Evolutionary conservation across 2,113 vertebrate species (phyloP).

Genomic region (Balaenoptera acutorostrata): DNA sequence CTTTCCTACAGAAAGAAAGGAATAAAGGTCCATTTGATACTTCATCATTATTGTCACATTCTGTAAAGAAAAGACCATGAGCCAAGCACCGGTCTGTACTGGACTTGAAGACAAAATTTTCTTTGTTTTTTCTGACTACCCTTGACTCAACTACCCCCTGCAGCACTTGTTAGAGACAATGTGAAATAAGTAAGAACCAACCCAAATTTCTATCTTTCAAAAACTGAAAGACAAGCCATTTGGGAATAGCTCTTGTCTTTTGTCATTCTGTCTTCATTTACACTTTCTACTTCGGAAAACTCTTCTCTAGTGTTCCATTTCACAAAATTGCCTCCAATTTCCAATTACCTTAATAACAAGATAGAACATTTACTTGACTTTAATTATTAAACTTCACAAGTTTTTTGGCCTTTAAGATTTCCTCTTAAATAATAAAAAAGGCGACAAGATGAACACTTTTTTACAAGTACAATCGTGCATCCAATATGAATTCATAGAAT

Average conservation of each 20-base stretch:
- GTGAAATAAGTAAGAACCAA: neutral
- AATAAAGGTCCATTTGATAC: slow-evolving; percentile 46
- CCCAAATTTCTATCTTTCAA: neutral
- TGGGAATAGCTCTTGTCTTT: neutral
- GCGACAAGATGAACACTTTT: neutral
- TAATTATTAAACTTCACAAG: slow-evolving; percentile 39
- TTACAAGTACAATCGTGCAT: neutral
- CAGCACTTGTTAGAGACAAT: neutral
- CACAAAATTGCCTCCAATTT: neutral
- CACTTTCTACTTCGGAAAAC: neutral
- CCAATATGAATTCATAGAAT: slow-evolving; percentile 19
- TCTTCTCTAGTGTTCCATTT: neutral
- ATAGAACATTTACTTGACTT: slow-evolving; percentile 14
- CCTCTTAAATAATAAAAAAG: slow-evolving; percentile 32
- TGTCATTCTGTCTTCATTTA: neutral
- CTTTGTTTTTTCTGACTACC: neutral
- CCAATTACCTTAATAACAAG: neutral
- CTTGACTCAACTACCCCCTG: accelerated
- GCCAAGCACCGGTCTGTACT: neutral
- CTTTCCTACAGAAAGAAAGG: slow-evolving; percentile 21
- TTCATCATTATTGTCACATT: slow-evolving; percentile 57
- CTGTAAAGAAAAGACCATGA: slow-evolving; percentile 37
- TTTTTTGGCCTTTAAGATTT: slow-evolving; percentile 45
- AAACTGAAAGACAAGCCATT: neutral
- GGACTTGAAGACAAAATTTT: neutral